These are phyloP conservation scores for Bucco capensis DNA, from an alignment of 2,113 vertebrate species.

Conservation along the genomic window DNA sequence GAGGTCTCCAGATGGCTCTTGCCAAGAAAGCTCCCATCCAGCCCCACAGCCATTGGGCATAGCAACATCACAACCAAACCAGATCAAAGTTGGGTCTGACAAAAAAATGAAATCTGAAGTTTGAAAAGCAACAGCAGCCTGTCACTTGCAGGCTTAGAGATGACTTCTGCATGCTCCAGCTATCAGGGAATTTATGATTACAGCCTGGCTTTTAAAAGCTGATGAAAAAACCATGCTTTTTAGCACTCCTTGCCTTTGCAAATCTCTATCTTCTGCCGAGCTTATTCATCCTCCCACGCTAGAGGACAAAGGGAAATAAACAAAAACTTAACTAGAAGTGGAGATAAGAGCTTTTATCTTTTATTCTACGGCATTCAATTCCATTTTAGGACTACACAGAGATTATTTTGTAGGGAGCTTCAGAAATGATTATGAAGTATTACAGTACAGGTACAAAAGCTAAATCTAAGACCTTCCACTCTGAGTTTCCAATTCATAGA, in stretches of 20 bases:
- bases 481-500: background rate
- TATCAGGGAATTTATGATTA: slow-evolving; percentile 65
- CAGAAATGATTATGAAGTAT: slow-evolving; percentile 3
- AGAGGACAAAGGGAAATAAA: slow-evolving; percentile 56
- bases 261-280: slow-evolving; percentile 31
- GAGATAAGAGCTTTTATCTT: slow-evolving; percentile 41
- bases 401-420: slow-evolving; percentile 30
- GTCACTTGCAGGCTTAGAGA: slow-evolving; percentile 62
- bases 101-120: slow-evolving; percentile 56
- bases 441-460: slow-evolving; percentile 8
- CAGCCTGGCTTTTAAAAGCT: slow-evolving; percentile 53
- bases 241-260: slow-evolving; percentile 53
- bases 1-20: slow-evolving; percentile 62
- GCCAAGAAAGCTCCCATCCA: slow-evolving; percentile 60
- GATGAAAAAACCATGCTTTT: background rate
- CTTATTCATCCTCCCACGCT: slow-evolving; percentile 38
- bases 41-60: slow-evolving; percentile 17
- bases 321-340: slow-evolving; percentile 43
- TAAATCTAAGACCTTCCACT: background rate
- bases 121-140: slow-evolving; percentile 67
- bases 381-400: slow-evolving; percentile 3
- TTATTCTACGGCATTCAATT: slow-evolving; percentile 28
- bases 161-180: slow-evolving; percentile 51
- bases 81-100: slow-evolving; percentile 59
- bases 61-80: slow-evolving; percentile 51